A percentile compares a stretch with the other conserved stretches of the same genome.
These are phyloP conservation scores for Sarcoramphus papa DNA, from an alignment of 2,797 vertebrate species.

Conservation along the genomic window DNA sequence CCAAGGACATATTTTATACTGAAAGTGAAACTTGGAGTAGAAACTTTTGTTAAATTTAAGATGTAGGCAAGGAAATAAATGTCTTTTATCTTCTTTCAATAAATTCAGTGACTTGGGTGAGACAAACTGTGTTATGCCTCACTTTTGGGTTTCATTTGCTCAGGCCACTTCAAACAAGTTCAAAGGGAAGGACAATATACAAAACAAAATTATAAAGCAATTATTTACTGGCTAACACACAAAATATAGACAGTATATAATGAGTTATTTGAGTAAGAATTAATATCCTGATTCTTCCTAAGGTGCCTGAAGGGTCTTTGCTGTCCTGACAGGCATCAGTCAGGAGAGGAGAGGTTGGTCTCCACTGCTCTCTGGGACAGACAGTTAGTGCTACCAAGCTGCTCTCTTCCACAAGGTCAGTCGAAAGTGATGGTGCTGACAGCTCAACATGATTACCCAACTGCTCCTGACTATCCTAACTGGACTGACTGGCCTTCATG, in stretches of 20 bases:
- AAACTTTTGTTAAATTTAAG: conserved; percentile 74
- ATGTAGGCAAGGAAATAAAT: neutral
- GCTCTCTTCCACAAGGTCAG: neutral
- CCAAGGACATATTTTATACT: conserved; percentile 80
- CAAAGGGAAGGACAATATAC: neutral
- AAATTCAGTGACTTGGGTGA: neutral
- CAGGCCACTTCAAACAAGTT: neutral
- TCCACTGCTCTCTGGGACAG: too few species aligned
- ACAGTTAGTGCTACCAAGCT: neutral
- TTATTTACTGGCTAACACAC: neutral
- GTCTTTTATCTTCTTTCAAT: neutral
- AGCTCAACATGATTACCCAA: neutral
- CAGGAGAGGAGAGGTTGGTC: neutral
- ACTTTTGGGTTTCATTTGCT: neutral
- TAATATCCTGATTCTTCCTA: neutral
- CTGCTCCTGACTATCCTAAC: neutral
- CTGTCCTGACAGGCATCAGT: neutral
- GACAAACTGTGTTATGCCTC: neutral
- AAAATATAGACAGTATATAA: neutral
- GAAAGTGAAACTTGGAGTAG: conserved; percentile 78
- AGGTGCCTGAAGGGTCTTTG: neutral
- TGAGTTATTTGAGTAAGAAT: neutral
- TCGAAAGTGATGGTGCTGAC: neutral
- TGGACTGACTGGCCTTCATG: neutral
- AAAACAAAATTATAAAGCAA: neutral